phyloP scores from a whole-genome alignment of 2,888 invertebrate species.

The Cataglyphis livida region DNA sequence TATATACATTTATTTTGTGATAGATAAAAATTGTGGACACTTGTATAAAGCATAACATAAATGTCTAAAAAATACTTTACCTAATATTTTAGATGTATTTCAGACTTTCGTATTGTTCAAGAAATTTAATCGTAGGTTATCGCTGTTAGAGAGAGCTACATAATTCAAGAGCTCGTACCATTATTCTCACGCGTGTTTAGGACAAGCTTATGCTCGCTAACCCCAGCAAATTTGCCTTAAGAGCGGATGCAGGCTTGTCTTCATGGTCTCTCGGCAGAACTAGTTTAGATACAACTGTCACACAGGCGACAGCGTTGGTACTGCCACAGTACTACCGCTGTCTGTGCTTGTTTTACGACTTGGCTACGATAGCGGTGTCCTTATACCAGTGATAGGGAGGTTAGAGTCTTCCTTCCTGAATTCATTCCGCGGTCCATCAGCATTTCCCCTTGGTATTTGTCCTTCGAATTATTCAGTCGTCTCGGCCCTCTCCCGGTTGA shows the following conservation, averaged over 20 bases:
- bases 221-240: constrained; percentile 26
- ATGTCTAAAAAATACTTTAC: not conserved
- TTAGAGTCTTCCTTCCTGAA: constrained; percentile 42
- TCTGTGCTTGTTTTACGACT: constrained; percentile 66
- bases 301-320: constrained; percentile 58
- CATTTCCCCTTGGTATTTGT: constrained; percentile 58
- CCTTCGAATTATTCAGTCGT: constrained; percentile 54
- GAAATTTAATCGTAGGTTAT: constrained; percentile 4
- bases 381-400: constrained; percentile 50
- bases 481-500: constrained; percentile 6
- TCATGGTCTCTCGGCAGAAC: constrained; percentile 54
- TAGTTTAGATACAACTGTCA: constrained; percentile 62
- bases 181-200: constrained; percentile 31
- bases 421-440: constrained; percentile 55
- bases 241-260: constrained; percentile 9
- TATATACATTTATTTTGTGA: not conserved
- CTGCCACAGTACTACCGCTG: constrained; percentile 38
- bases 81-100: not conserved
- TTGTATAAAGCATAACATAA: constrained; percentile 4
- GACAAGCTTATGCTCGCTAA: not conserved
- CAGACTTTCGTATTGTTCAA: not conserved
- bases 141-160: not conserved
- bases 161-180: constrained; percentile 20
- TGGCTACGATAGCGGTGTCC: constrained; percentile 62
- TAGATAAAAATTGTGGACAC: not conserved